Base-by-base conservation (phyloP, 2,113 vertebrate genomes). In the Trichechus manatus region DNA sequence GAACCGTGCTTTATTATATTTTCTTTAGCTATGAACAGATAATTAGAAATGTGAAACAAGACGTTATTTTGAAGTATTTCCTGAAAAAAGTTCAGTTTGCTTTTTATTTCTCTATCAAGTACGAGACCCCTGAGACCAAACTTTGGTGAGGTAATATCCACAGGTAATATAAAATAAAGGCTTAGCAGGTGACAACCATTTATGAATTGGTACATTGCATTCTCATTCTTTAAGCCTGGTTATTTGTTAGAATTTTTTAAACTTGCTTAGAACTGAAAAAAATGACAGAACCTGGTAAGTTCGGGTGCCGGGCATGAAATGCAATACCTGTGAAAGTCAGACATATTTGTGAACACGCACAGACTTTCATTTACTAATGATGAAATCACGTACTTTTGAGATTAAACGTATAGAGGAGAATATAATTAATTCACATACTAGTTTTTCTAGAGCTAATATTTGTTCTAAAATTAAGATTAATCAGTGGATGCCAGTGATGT, bases 121-220 rank as follows among this genome's bases (percentile, higher is more conserved):
- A n/a, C n/a, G 77, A 81, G 64, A 70, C 7, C 10, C 20, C 66
- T 82, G 86, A 59, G 39, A 66, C 25, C 39, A 80, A 36, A 78
- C 50, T 94, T 92, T 85, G 86, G 70, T 42, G 79, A 89, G 53
- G 39, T 80, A 56, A 33, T 83, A 53, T 19, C 66, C 68, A 94
- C 36, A 78, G 53, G 87, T 33, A 42, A 68, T 11, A 17, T 19
- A 63, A 87, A 87, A 42, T 82, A 56, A 74, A 95, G 92, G 70
- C 78, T 27, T 44, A 81, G 23, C 27, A 17, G 39, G 5, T 53
- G 70, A 56, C 7, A 44, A 82, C 11, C 23, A 20, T 74, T n/a
- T 59, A 66, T 42, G n/a, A 64, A 39, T 39, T 29, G 31, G 61
- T 61, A 50, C 36, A 63, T 44, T n/a, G 47, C 14, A 25, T 9